phyloP scores from a whole-genome alignment of 2,888 invertebrate genomes.

The Ophion ellenae region DNA sequence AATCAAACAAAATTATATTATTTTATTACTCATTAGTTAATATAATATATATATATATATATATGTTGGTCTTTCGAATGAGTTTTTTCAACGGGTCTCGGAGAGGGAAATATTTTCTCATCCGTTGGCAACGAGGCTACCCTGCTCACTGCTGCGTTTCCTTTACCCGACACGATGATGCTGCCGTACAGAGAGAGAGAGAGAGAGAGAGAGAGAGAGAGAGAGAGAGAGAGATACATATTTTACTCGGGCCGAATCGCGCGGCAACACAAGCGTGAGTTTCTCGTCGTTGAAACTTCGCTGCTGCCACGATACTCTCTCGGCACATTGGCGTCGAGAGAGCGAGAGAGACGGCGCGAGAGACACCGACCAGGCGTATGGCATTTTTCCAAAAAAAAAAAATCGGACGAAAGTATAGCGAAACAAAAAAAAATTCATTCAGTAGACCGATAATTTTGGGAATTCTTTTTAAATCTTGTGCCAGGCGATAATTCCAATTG shows the following conservation, averaged over 20 bases:
- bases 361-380: background rate
- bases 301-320: conserved; percentile 46
- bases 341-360: background rate
- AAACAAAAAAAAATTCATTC: background rate
- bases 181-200: conserved; percentile 16
- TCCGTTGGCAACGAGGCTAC: conserved; percentile 36
- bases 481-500: too few species aligned
- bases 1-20: background rate
- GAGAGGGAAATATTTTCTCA: background rate
- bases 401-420: background rate
- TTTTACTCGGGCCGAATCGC: conserved; percentile 56
- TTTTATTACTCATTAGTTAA: background rate
- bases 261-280: conserved; percentile 57
- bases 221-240: conserved; percentile 41
- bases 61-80: background rate
- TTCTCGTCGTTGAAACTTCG: conserved; percentile 61
- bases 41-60: background rate
- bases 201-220: conserved; percentile 35
- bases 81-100: background rate
- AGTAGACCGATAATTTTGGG: too few species aligned
- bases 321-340: conserved; percentile 60
- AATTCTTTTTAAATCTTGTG: too few species aligned
- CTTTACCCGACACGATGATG: conserved; percentile 7
- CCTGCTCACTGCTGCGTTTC: conserved; percentile 7
- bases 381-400: background rate